Base-by-base conservation (phyloP, 2,888 invertebrate genomes). In the Hesperia comma region DNA sequence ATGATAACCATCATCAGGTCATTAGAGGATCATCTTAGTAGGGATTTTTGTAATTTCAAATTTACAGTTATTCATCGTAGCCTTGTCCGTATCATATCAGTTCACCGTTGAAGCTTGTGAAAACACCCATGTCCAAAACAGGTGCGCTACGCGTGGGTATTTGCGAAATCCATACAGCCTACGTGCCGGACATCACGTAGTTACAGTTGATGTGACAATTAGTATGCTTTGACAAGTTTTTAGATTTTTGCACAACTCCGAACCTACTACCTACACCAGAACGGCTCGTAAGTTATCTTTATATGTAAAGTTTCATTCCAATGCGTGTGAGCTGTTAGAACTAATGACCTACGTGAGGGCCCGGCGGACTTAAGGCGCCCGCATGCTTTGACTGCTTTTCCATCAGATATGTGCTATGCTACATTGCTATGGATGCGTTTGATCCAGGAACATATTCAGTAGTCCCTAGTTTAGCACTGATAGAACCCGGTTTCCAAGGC, bases 251-350 rank as follows among this genome's bases (percentile, higher is more conserved):
- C 67, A 60, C 66, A 66, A 67, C 55, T 61, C 40, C 55, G 33
- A 21, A 17, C 55, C 51, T 40, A n/a, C 57, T 10, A 37, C 66
- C 66, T 43, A 61, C 61, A 61, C 61, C 55, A 60, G 54, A 49
- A 40, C 17, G 54, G 66, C 15, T 60, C 66, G 54, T 61, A 61
- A 66, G 66, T 66, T 66, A 66, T 66, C 54, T 66, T 66, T 61
- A 66, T 66, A 67, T 67, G 67, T 55, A 67, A 67, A 67, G 61
- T 67, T 67, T 66, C 60, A 67, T 67, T 61, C 67, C 67, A 55
- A 67, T 67, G 61, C 54, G 67, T 67, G 61, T 67, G 40, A 46
- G 61, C 67, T 61, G 67, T 67, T 67, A 67, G 67, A 46, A 61
- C 56, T 67, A 67, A 67, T 67, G 54, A 67, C 46, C 40, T 67